Evolutionary conservation across 2,113 vertebrate species (phyloP).

Genomic region (Periophthalmus modestus): DNA sequence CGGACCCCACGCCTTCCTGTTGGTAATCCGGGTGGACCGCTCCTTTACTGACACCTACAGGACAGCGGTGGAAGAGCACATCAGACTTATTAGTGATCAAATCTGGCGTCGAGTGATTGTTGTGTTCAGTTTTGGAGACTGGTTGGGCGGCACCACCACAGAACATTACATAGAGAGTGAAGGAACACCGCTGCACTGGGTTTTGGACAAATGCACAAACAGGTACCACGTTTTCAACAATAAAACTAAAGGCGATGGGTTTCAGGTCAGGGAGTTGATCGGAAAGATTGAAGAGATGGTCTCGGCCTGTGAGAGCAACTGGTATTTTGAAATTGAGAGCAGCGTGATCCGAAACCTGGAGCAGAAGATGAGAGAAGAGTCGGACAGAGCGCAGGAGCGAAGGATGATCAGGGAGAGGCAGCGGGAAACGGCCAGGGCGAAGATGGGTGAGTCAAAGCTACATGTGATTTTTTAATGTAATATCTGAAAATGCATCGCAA

Average conservation of each 20-base stretch:
- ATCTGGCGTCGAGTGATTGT: conserved; percentile 62
- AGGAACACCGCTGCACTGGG: conserved; percentile 55
- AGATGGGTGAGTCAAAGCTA: conserved; percentile 58
- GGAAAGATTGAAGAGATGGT: conserved; percentile 66
- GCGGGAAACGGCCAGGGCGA: conserved; percentile 41
- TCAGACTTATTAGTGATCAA: conserved; percentile 52
- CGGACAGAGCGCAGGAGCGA: conserved; percentile 37
- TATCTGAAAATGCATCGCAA: not conserved
- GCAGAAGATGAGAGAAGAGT: conserved; percentile 35
- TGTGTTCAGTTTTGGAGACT: conserved; percentile 69
- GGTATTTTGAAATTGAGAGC: conserved; percentile 40
- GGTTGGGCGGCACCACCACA: conserved; percentile 50
- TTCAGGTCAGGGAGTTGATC: conserved; percentile 69
- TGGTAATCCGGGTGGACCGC: conserved; percentile 68
- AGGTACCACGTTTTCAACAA: conserved; percentile 69
- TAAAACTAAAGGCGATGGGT: conserved; percentile 52
- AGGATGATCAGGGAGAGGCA: conserved; percentile 32
- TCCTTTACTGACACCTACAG: conserved; percentile 65
- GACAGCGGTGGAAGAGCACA: conserved; percentile 61
- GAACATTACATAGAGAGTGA: conserved; percentile 72
- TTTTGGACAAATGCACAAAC: conserved; percentile 58
- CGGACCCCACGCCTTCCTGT: conserved; percentile 69
- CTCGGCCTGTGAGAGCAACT: not conserved
- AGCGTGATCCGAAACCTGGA: conserved; percentile 38
- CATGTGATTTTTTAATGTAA: not conserved